Conservation (phyloP, 1,140 invertebrate genomes). For the Diabrotica undecimpunctata region DNA sequence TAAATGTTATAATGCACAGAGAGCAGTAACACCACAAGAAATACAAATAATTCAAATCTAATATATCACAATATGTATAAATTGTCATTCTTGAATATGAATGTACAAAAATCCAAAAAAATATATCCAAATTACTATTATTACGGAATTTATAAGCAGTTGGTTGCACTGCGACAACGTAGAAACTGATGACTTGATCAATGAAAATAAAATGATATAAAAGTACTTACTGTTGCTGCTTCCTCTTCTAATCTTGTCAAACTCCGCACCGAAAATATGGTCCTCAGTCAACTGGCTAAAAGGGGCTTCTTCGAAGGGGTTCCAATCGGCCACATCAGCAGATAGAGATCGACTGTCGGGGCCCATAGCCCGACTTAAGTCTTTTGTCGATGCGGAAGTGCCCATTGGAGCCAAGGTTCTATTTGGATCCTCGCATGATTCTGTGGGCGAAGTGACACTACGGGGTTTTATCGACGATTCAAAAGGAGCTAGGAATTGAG, state of each 20-base stretch:
- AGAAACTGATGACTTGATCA: too few relatives aligned
- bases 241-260: conserved; percentile 74
- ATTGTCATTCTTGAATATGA: too few relatives aligned
- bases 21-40: too few relatives aligned
- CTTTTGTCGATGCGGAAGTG: conserved; percentile 40
- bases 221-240: conserved; percentile 66
- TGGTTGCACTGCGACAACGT: too few relatives aligned
- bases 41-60: too few relatives aligned
- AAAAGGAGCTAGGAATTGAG: conserved; percentile 72
- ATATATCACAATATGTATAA: too few relatives aligned
- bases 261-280: conserved; percentile 82
- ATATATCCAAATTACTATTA: too few relatives aligned
- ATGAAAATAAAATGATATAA: background rate
- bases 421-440: conserved; percentile 23
- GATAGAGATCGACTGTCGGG: conserved; percentile 57
- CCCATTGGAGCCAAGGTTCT: conserved; percentile 39
- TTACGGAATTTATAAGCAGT: too few relatives aligned
- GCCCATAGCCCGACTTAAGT: conserved; percentile 44
- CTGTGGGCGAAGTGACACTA: conserved; percentile 44
- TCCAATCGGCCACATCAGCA: conserved; percentile 68
- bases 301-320: conserved; percentile 73
- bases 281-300: conserved; percentile 77
- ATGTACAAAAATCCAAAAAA: too few relatives aligned
- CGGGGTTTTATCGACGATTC: conserved; percentile 60
- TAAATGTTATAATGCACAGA: too few relatives aligned